These are phyloP conservation scores for Lepidothrix coronata DNA, from an alignment of 2,113 vertebrate species.

Conservation along the genomic window DNA sequence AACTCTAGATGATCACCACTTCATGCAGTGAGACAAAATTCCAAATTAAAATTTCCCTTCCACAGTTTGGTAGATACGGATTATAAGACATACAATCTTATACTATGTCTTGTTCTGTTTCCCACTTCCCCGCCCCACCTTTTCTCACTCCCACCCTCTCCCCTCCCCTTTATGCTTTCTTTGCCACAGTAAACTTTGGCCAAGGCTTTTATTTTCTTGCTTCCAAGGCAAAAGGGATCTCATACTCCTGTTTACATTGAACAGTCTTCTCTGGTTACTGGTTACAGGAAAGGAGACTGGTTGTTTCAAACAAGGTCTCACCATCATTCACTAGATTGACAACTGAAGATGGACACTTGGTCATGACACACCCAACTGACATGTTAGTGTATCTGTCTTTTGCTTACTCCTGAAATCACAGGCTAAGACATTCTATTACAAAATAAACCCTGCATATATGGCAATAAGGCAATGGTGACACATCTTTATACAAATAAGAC, in stretches of 20 bases:
- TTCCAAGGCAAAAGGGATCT: not conserved
- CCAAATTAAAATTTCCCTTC: not conserved
- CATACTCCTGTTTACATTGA: not conserved
- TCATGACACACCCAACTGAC: not conserved
- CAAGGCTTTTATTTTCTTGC: not conserved
- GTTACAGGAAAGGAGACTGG: not conserved
- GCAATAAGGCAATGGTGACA: not conserved
- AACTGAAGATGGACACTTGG: not conserved
- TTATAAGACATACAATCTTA: not conserved
- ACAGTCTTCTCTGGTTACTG: not conserved
- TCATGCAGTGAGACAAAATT: not conserved
- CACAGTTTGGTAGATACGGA: not conserved
- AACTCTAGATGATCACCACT: not conserved
- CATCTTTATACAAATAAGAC: not conserved
- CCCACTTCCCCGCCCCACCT: not conserved
- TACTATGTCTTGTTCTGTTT: not conserved
- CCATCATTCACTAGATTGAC: not conserved
- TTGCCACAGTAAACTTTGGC: not conserved
- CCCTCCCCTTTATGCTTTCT: not conserved
- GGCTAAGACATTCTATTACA: not conserved
- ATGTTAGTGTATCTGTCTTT: not conserved
- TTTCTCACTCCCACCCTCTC: not conserved
- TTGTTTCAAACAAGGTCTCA: not conserved
- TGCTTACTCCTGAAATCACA: not conserved
- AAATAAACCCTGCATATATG: not conserved